phyloP scores from a whole-genome alignment of 1,140 invertebrate species.

The Drosophila quadrilineata region DNA sequence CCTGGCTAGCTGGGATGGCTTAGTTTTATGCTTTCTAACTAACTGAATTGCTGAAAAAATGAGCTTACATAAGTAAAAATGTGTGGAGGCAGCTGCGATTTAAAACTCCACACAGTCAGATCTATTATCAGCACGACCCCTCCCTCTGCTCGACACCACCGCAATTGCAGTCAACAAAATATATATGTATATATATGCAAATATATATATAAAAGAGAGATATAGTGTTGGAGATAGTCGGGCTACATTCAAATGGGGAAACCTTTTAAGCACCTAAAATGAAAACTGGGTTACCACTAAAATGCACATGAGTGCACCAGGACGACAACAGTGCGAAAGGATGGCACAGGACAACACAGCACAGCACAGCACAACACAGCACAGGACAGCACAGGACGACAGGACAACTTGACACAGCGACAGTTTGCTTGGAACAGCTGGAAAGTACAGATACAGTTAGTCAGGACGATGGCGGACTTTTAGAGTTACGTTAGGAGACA shows the following conservation, averaged over 20 bases:
- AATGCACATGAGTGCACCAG: constrained; percentile 46
- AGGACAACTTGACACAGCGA: neutral
- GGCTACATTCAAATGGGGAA: constrained; percentile 47
- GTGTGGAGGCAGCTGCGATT: constrained; percentile 42
- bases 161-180: neutral
- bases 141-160: no score
- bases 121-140: no score
- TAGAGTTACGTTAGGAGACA: no score
- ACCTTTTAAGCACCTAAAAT: constrained; percentile 49
- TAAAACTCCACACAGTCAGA: constrained; percentile 25
- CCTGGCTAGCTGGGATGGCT: constrained; percentile 9
- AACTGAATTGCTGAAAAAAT: constrained; percentile 61
- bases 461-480: no score
- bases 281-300: constrained; percentile 74
- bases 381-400: neutral
- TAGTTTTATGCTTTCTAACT: constrained; percentile 55
- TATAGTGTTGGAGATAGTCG: no score
- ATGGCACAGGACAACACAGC: neutral
- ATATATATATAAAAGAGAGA: constrained; percentile 12
- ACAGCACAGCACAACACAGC: neutral
- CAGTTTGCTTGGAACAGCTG: neutral
- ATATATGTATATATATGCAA: neutral
- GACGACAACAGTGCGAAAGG: constrained; percentile 2
- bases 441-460: constrained; percentile 5
- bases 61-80: constrained; percentile 43